phyloP scores from a whole-genome alignment of 92 coral and sea anemone species.

The Parazoanthus darwini region DNA sequence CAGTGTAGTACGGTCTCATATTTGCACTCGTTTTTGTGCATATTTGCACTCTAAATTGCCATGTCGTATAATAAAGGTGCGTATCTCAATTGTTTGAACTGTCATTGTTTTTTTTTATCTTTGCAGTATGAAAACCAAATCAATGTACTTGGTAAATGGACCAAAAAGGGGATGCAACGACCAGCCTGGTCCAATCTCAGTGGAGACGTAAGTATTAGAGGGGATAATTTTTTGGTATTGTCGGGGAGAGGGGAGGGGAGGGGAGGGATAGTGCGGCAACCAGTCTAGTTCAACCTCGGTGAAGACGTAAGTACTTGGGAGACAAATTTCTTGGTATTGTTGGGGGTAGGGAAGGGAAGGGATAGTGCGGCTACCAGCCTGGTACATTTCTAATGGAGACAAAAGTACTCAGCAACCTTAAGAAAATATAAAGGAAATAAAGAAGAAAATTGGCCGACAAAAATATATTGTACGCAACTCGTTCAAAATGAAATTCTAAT shows the following conservation, averaged over 20 bases:
- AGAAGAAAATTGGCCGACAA: not conserved
- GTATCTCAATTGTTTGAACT: not conserved
- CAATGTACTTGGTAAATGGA: conserved; percentile 87
- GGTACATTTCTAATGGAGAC: not conserved
- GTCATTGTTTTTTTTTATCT: not conserved
- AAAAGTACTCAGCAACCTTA: not conserved
- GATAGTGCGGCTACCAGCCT: no score
- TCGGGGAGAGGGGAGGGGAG: no score
- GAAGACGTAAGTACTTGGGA: conserved; percentile 59
- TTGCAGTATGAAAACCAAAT: conserved; percentile 88
- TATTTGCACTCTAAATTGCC: no score
- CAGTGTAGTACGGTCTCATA: no score
- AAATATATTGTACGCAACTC: no score
- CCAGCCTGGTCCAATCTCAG: conserved; percentile 84
- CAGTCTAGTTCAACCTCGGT: conserved; percentile 70
- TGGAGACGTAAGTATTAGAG: conserved; percentile 71
- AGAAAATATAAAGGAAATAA: not conserved
- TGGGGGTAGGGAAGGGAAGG: not conserved
- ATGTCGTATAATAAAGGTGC: no score
- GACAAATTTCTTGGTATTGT: not conserved
- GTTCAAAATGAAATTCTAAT: no score
- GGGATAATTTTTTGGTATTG: no score
- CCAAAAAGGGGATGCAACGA: conserved; percentile 80
- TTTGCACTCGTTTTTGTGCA: no score
- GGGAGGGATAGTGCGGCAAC: conserved; percentile 57